Conservation (phyloP, 2,113 vertebrate genomes). For the rabbit (Oryctolagus cuniculus) region mOryCun1.1 NC_091440.1:127672501-127673000, state of each 20-base stretch:
- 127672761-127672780: background rate
- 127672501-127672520: background rate
- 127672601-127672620: slow-evolving; percentile 96
- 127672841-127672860: background rate
- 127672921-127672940: background rate
- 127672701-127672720: background rate
- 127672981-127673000: slow-evolving; percentile 41
- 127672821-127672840: background rate
- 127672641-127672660: slow-evolving; percentile 96
- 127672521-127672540: slow-evolving; percentile 90
- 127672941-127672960: background rate
- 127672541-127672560: slow-evolving; percentile 92
- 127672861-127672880: background rate
- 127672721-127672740: background rate
- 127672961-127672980: background rate
- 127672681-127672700: slow-evolving; percentile 10
- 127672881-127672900: background rate
- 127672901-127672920: background rate
- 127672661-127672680: slow-evolving; percentile 86
- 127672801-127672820: background rate
- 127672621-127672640: slow-evolving; percentile 97
- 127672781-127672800: background rate
- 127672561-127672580: slow-evolving; percentile 98
- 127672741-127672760: background rate
- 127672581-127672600: slow-evolving; percentile 98